Evolutionary conservation across 2,113 vertebrate species (phyloP).

Genomic region (Python bivittatus): DNA sequence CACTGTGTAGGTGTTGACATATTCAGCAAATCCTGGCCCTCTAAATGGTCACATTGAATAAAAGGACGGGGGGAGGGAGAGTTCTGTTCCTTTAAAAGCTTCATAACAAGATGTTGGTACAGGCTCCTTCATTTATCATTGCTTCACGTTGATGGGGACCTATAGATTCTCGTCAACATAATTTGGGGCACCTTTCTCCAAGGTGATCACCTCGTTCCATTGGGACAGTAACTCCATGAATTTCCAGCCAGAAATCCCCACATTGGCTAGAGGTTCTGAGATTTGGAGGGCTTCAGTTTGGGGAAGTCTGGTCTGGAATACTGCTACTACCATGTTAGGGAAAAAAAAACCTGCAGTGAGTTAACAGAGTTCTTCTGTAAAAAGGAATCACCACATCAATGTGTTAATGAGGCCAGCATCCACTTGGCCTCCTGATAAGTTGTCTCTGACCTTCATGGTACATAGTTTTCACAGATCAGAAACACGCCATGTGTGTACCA

Average conservation of each 20-base stretch:
- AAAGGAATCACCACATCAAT: background rate
- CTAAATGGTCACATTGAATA: background rate
- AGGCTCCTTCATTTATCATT: background rate
- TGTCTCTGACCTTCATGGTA: background rate
- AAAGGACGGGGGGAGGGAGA: too few species aligned
- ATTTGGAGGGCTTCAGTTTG: background rate
- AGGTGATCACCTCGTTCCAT: background rate
- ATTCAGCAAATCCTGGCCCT: background rate
- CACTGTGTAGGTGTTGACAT: background rate
- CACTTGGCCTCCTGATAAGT: background rate
- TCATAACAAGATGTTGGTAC: background rate
- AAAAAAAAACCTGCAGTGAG: background rate
- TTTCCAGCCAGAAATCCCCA: background rate
- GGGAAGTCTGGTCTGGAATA: background rate
- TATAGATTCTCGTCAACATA: background rate
- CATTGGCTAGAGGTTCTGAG: background rate
- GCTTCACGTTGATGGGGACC: background rate
- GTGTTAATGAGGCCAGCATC: background rate
- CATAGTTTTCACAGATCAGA: background rate
- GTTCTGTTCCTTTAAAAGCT: background rate
- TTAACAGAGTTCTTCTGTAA: background rate
- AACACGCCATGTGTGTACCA: fast-evolving
- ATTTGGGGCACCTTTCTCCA: background rate
- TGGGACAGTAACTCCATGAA: background rate
- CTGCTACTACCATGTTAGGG: background rate